Conservation (phyloP, 2,797 vertebrate genomes). For the Nannoperca australis region DNA sequence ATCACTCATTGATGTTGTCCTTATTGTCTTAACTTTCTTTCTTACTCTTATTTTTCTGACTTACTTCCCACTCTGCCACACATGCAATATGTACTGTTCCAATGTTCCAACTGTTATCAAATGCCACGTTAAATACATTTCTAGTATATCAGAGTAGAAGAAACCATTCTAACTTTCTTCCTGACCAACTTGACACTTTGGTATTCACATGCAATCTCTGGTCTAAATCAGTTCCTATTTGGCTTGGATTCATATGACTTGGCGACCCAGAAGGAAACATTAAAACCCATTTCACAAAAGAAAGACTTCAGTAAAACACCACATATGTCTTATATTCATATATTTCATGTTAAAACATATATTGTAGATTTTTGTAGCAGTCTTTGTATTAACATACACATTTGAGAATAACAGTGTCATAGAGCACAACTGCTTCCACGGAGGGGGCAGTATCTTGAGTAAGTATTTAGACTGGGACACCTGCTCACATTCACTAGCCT, state of each 20-base stretch:
- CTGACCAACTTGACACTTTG: conserved; percentile 8
- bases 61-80: conserved; percentile 13
- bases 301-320: not conserved
- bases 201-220: not conserved
- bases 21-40: conserved; percentile 7
- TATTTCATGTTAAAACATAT: not conserved
- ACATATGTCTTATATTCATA: not conserved
- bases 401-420: not conserved
- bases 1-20: conserved; percentile 13
- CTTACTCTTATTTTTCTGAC: not conserved
- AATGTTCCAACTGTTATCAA: no score
- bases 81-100: not conserved
- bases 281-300: not conserved
- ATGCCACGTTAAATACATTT: not conserved
- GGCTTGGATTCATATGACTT: not conserved
- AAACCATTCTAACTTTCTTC: not conserved
- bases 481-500: not conserved
- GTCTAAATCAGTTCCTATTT: not conserved
- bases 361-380: not conserved
- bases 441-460: not conserved
- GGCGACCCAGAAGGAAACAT: not conserved
- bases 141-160: not conserved
- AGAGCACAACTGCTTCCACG: no score
- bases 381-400: not conserved
- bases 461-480: not conserved